Evolutionary conservation across 2,888 invertebrate genomes (phyloP), one percentile per base, ranked within the genome.

Genomic region (Hermodice carunculata): DNA sequence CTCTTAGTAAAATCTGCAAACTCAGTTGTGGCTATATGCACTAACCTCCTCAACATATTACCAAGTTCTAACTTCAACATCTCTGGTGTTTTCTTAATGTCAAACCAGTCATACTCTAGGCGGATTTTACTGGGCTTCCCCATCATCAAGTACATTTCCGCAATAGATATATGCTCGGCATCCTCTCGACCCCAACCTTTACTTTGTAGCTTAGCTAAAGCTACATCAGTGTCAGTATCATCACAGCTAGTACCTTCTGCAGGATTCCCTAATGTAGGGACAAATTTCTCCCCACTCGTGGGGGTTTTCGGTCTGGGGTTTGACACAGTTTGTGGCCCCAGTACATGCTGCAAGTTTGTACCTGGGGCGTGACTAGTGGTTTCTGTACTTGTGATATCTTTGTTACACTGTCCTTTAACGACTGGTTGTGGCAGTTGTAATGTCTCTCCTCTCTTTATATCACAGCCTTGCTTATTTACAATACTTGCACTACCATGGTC

Each of bases 81-180:
- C 44, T 34, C 26, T 29, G 43, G 37, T 17, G 29, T 37, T 14
- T 3, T 59, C 6, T 31, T 52, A 24, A 72, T 69, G 34, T 74
- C 75, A 48, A 70, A 69, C 86, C 87, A 88, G 26, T 83, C 84
- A 75, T 88, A 88, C 68, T 87, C 86, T 52, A 88, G 78, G 31
- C 78, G 73, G 19, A 88, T 71, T 54, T 81, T 85, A 22, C 78
- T 79, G 19, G 85, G 83, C 37, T 81, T 77, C 3, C 86, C 87
- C 61, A 87, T 75, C 91, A 96, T 94, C 53, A 96, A 88, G 86
- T 95, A 96, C 61, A 96, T 86, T 86, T 97, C 96, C 0, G 96
- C 96, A 32, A 97, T 89, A 3, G 94, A 94, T 44, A 96, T 89
- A 34, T 92, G 91, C 6, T 92, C 92, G 0, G 92, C 91, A 80